These are phyloP conservation scores for Perognathus longimembris DNA, from an alignment of 2,113 vertebrate species.

Conservation along the genomic window DNA sequence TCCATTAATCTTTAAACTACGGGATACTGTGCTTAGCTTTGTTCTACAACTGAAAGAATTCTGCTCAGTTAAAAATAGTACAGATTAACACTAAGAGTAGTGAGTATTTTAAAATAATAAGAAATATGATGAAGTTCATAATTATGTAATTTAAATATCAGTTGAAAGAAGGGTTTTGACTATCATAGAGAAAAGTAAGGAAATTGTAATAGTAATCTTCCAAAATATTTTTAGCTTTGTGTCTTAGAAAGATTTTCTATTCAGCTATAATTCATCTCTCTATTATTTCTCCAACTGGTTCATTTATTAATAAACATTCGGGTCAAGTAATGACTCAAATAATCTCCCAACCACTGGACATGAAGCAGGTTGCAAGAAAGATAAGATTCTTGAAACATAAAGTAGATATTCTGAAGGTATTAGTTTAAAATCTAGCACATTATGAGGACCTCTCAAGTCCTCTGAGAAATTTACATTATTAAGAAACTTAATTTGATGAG, in stretches of 20 bases:
- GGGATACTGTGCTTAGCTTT: neutral
- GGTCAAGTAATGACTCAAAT: neutral
- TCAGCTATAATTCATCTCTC: neutral
- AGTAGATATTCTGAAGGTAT: neutral
- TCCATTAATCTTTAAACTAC: neutral
- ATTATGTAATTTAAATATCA: neutral
- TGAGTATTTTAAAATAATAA: neutral
- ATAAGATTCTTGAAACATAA: neutral
- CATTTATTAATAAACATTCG: neutral
- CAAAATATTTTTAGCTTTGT: neutral
- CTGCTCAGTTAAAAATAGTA: neutral
- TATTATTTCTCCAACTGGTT: neutral
- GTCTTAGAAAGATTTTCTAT: neutral
- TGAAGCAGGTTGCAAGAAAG: neutral
- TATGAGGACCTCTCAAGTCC: neutral
- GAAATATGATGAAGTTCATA: neutral
- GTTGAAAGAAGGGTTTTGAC: neutral
- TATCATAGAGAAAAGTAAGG: slow-evolving; percentile 21
- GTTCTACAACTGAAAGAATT: neutral
- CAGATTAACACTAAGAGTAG: neutral
- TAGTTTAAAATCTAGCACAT: neutral
- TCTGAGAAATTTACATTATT: neutral
- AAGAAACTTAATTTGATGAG: neutral
- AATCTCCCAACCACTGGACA: neutral
- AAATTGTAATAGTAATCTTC: neutral